Conservation (phyloP, 2,113 vertebrate genomes). For the Melanocharis versteri region DNA sequence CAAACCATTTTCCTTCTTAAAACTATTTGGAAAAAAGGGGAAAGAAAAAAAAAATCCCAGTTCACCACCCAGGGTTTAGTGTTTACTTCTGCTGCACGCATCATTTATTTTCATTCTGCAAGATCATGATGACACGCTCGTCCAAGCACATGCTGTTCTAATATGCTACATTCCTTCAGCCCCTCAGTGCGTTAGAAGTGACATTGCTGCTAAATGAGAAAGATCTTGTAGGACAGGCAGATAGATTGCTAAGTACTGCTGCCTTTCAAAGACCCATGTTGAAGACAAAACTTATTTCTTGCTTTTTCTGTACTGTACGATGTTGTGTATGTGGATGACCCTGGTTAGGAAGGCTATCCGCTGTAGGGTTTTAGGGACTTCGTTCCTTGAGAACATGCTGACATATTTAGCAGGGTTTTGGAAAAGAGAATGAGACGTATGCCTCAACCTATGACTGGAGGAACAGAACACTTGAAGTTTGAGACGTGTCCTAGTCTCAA, state of each 20-base stretch:
- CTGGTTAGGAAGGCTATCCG: not conserved
- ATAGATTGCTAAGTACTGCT: not conserved
- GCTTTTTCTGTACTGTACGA: not conserved
- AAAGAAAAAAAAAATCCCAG: not conserved
- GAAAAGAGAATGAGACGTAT: not conserved
- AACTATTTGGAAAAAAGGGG: not conserved
- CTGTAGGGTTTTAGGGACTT: not conserved
- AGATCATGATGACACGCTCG: conserved; percentile 51
- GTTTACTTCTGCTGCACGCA: conserved; percentile 60
- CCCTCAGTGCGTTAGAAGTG: conserved; percentile 44
- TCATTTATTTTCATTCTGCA: conserved; percentile 70
- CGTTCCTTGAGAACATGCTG: not conserved
- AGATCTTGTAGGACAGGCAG: conserved; percentile 51
- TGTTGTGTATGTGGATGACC: not conserved
- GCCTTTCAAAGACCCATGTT: not conserved
- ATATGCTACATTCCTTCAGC: conserved; percentile 57
- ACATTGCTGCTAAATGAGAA: conserved; percentile 44
- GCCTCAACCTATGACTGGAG: not conserved
- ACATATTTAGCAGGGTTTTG: not conserved
- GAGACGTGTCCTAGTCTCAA: not conserved
- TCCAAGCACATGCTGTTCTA: conserved; percentile 66
- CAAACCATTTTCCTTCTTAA: conserved; percentile 17
- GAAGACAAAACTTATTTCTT: not conserved
- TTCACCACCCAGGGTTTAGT: conserved; percentile 52
- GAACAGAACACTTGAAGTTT: not conserved